These are phyloP conservation scores for Ceratina calcarata DNA, from an alignment of 1,140 invertebrate genomes.

Conservation along the genomic window DNA sequence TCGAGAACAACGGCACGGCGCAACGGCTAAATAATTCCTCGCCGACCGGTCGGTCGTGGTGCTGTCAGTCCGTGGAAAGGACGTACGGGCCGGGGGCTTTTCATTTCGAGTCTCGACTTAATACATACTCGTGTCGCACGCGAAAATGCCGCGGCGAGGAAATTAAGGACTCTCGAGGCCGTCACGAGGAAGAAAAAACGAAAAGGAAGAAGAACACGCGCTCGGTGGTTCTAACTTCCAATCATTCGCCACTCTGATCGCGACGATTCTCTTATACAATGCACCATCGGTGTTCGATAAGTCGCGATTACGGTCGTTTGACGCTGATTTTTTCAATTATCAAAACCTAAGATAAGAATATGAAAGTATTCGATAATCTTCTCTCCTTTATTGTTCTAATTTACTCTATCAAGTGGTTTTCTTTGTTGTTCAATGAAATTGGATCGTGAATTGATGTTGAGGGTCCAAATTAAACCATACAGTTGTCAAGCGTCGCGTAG, in stretches of 20 bases:
- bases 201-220: slow-evolving; percentile 14
- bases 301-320: too few relatives aligned
- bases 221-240: slow-evolving; percentile 50
- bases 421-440: too few relatives aligned
- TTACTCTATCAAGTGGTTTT: too few relatives aligned
- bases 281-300: too few relatives aligned
- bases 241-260: too few relatives aligned
- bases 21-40: slow-evolving; percentile 62
- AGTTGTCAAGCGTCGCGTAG: slow-evolving; percentile 42
- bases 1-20: slow-evolving; percentile 70
- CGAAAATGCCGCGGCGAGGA: slow-evolving; percentile 61
- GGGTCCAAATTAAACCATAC: slow-evolving; percentile 26
- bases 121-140: slow-evolving; percentile 66
- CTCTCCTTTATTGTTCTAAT: too few relatives aligned
- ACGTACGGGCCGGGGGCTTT: slow-evolving; percentile 56
- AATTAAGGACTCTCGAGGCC: slow-evolving; percentile 65
- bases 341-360: too few relatives aligned
- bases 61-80: slow-evolving; percentile 34
- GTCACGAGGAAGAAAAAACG: slow-evolving; percentile 51
- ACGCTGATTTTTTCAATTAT: too few relatives aligned
- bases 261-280: not conserved
- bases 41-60: slow-evolving; percentile 16
- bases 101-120: slow-evolving; percentile 59
- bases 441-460: too few relatives aligned
- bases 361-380: too few relatives aligned